These are phyloP conservation scores for Trachythela sp. DNA, from an alignment of 64 coral and sea anemone species.

Conservation along the genomic window DNA sequence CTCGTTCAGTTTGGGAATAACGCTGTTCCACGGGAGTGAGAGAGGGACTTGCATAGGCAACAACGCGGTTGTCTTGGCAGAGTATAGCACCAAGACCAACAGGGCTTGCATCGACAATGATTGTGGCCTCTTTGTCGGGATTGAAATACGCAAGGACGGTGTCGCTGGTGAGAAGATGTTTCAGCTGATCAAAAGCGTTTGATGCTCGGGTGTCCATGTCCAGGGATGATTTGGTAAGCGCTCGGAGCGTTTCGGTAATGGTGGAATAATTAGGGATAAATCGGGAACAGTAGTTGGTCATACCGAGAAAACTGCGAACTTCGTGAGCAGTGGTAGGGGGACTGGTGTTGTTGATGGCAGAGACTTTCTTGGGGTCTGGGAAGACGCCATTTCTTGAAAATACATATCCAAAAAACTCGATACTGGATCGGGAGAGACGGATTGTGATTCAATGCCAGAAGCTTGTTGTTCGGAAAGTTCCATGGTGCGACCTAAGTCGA, in stretches of 20 bases:
- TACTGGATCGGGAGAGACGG: no score
- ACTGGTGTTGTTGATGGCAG: background rate
- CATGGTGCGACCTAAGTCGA: conserved; percentile 31
- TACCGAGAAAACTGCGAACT: conserved; percentile 16
- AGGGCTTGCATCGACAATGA: background rate
- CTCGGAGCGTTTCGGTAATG: background rate
- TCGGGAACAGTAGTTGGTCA: background rate
- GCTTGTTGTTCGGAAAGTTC: conserved; percentile 49
- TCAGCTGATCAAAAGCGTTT: background rate
- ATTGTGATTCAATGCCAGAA: conserved; percentile 19
- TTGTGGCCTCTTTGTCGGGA: background rate
- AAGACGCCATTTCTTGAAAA: conserved; percentile 26
- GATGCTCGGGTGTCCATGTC: background rate
- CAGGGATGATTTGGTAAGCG: conserved; percentile 2
- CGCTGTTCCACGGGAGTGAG: conserved; percentile 3
- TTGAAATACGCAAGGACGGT: background rate
- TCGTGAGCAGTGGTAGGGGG: background rate
- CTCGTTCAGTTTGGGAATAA: background rate
- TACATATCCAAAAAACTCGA: conserved; percentile 22
- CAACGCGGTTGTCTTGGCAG: background rate
- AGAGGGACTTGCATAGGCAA: background rate
- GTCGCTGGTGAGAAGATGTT: background rate
- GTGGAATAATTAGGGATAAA: conserved; percentile 13
- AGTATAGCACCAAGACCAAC: conserved; percentile 4
- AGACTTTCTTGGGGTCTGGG: conserved; percentile 27